Evolutionary conservation across 1,140 invertebrate genomes (phyloP), one percentile per base, ranked within the genome.

Genomic region (Drosophila lacertosa): DNA sequence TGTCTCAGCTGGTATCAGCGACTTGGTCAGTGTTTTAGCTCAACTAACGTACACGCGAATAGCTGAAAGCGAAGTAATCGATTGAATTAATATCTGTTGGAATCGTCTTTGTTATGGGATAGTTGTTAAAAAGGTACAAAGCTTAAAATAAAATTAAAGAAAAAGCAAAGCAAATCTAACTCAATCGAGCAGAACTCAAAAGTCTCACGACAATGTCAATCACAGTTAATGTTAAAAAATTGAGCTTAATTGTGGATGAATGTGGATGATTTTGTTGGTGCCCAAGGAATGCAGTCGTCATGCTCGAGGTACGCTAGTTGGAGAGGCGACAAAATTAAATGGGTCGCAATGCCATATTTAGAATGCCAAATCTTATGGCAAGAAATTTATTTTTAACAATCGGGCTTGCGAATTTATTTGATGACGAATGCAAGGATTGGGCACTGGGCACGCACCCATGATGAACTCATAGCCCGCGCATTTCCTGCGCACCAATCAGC

Each of bases 191-290:
- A 58, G 71, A 79, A 79, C 68, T 54, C 15, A 4, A 13, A 22
- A 33, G 57, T 55, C 33, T 11, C 62, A 9, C 7, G 74, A 44
- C 55, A 80, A 74, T 55, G 50, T 29, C 39, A 47, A 68, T 70
- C 57, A 64, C 39, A 45, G 47, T 39, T 71, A 81, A 84, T 88
- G 81, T 74, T 73, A 74, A 32, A 58, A 88, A 84, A 74, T 81
- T 88, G 77, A 77, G 64, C 81, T 74, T 84, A 84, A 88, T 86
- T 60, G 57, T 55, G 53, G 66, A 66, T 88, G 74, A 86, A 77
- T n/a, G n/a, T n/a, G n/a, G n/a, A 74, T 67, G 37, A n/a, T n/a
- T 55, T 51, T 24, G 48, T 29, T 7, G 26, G 5, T 5, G 26
- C 47, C 45, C 24, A 57, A 70, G 59, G 54, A 82, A 70, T 45